These are phyloP conservation scores for Nerophis ophidion DNA, from an alignment of 2,113 vertebrate species.

Conservation along the genomic window DNA sequence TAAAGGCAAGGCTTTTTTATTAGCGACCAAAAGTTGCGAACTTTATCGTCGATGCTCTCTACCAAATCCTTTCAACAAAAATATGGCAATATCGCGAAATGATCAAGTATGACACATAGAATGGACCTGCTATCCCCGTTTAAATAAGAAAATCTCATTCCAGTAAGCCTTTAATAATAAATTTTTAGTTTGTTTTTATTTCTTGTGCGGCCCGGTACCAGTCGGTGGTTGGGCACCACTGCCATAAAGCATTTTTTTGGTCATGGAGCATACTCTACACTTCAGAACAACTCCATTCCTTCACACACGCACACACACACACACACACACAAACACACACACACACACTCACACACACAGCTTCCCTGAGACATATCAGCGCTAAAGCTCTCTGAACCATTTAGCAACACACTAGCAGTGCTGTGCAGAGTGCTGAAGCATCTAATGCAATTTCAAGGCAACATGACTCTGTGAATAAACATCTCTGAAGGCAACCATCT, in stretches of 20 bases:
- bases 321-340: not conserved
- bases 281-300: not conserved
- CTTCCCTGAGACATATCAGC: conserved; percentile 56
- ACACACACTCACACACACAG: conserved; percentile 27
- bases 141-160: too few species aligned
- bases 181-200: too few species aligned
- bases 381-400: conserved; percentile 63
- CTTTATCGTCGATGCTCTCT: too few species aligned
- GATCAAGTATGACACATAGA: too few species aligned
- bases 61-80: too few species aligned
- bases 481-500: conserved; percentile 56
- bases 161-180: too few species aligned
- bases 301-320: not conserved
- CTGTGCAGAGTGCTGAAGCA: conserved; percentile 66
- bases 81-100: too few species aligned
- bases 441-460: conserved; percentile 70
- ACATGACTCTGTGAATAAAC: conserved; percentile 61
- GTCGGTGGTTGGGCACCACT: too few species aligned
- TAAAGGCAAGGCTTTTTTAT: too few species aligned
- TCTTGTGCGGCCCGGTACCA: too few species aligned
- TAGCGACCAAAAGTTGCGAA: too few species aligned
- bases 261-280: conserved; percentile 17
- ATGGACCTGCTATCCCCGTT: too few species aligned
- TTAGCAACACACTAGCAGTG: conserved; percentile 62
- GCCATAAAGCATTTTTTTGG: not conserved